Conservation (phyloP, 2,888 invertebrate species). For the Heliconius ismenius region DNA sequence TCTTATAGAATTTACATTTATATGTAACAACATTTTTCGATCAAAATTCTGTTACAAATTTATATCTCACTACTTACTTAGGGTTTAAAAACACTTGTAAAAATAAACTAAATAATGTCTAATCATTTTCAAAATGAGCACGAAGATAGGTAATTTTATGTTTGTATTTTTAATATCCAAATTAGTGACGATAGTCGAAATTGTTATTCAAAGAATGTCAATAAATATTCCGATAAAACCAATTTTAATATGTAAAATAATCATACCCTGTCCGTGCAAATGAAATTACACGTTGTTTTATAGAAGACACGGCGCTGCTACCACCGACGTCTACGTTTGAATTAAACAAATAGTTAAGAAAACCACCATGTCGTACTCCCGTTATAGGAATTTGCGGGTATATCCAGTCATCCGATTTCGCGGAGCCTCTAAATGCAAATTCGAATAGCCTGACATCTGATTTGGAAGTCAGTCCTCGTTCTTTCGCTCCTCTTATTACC, state of each 20-base stretch:
- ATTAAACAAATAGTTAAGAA: constrained; percentile 67
- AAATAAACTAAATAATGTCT: background rate
- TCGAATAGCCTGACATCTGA: constrained; percentile 61
- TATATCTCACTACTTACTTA: background rate
- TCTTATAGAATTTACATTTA: background rate
- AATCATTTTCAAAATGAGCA: background rate
- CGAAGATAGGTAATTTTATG: background rate
- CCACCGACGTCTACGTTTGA: constrained; percentile 56
- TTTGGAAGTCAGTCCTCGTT: constrained; percentile 60
- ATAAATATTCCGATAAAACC: background rate
- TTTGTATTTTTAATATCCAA: background rate
- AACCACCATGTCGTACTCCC: constrained; percentile 66
- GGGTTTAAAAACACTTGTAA: background rate
- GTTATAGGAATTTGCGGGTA: constrained; percentile 59
- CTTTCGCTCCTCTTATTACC: constrained; percentile 59
- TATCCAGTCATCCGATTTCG: constrained; percentile 62
- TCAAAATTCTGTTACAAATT: background rate
- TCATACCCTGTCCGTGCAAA: constrained; percentile 68
- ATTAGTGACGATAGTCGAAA: background rate
- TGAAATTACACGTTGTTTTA: constrained; percentile 55
- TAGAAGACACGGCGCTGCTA: constrained; percentile 48
- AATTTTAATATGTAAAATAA: constrained; percentile 11
- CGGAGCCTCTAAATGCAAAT: constrained; percentile 63
- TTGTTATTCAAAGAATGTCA: background rate
- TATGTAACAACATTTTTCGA: background rate